These are phyloP conservation scores for Thereva unica DNA, from an alignment of 2,888 invertebrate genomes.

Conservation along the genomic window DNA sequence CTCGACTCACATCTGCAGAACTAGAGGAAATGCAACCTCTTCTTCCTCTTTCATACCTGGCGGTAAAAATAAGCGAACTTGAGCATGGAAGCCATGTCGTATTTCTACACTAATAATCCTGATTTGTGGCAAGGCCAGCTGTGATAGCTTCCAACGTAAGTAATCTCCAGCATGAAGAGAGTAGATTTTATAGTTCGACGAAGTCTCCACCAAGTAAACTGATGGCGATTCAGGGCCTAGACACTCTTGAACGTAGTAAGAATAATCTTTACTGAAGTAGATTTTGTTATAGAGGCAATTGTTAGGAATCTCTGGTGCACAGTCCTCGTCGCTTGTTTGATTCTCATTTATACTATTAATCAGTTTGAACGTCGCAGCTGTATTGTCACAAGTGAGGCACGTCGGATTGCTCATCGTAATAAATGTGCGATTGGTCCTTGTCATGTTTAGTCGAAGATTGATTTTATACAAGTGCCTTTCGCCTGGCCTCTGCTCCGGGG, in stretches of 20 bases:
- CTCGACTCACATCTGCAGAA: conserved; percentile 82
- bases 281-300: conserved; percentile 69
- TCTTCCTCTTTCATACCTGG: conserved; percentile 83
- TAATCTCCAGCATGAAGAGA: conserved; percentile 72
- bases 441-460: conserved; percentile 58
- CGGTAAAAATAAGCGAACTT: conserved; percentile 79
- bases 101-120: conserved; percentile 71
- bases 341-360: conserved; percentile 45
- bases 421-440: conserved; percentile 57
- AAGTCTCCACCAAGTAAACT: conserved; percentile 66
- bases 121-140: conserved; percentile 75
- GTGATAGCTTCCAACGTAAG: conserved; percentile 66
- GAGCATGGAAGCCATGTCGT: conserved; percentile 69
- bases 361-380: conserved; percentile 52
- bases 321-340: conserved; percentile 46
- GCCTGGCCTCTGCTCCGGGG: conserved; percentile 75
- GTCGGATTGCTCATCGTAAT: conserved; percentile 56
- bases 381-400: conserved; percentile 58
- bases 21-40: conserved; percentile 77
- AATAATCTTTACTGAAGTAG: conserved; percentile 67
- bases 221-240: conserved; percentile 76
- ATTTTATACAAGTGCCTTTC: conserved; percentile 82
- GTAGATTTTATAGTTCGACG: conserved; percentile 64
- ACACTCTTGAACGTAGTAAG: conserved; percentile 74
- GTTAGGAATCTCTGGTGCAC: conserved; percentile 58